phyloP scores from a whole-genome alignment of 2,888 invertebrate species.

The Brachypterus glaber region DNA sequence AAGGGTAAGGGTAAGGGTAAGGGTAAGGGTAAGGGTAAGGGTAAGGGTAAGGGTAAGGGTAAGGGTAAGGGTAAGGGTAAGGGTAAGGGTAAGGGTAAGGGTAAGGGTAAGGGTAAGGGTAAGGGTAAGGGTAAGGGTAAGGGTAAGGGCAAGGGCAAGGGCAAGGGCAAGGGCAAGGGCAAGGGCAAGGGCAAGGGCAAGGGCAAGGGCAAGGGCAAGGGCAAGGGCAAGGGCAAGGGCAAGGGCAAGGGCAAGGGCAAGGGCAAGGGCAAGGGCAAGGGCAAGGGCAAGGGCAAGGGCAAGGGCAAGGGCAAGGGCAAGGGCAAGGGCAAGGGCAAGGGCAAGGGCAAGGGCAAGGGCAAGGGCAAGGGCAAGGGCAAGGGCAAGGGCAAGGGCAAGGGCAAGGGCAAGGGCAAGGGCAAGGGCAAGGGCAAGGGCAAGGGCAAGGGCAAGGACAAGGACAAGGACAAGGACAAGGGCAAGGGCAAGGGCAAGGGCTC shows the following conservation, averaged over 20 bases:
- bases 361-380: not conserved
- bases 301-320: not conserved
- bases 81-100: too few relatives aligned
- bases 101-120: too few relatives aligned
- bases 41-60: too few relatives aligned
- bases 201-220: not conserved
- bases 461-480: not conserved
- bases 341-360: not conserved
- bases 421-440: not conserved
- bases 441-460: not conserved
- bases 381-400: not conserved
- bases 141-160: too few relatives aligned
- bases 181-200: not conserved
- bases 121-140: too few relatives aligned
- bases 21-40: too few relatives aligned
- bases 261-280: not conserved
- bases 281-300: not conserved
- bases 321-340: not conserved
- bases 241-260: not conserved
- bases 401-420: not conserved
- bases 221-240: not conserved
- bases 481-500: not conserved
- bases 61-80: too few relatives aligned
- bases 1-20: too few relatives aligned
- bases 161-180: too few relatives aligned